Evolutionary conservation across 2,113 vertebrate species (phyloP).

Genomic region (Carettochelys insculpta): DNA sequence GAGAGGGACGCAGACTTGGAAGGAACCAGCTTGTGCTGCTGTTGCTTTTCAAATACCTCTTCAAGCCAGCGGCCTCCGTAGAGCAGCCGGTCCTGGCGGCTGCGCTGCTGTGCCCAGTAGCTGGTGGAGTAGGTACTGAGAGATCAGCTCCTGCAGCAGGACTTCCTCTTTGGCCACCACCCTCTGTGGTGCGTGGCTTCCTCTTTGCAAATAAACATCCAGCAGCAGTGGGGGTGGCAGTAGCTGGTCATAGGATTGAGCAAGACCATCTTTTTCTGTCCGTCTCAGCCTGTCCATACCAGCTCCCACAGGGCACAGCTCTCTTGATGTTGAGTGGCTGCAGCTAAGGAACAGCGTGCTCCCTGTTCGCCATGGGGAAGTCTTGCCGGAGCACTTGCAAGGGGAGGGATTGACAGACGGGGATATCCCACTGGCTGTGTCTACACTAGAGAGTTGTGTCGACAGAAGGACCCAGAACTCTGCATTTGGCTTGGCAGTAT

Average conservation of each 20-base stretch:
- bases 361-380: background rate
- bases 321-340: background rate
- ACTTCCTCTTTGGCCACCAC: slow-evolving; percentile 10
- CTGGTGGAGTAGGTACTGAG: background rate
- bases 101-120: slow-evolving; percentile 6
- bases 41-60: background rate
- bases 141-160: background rate
- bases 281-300: background rate
- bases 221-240: background rate
- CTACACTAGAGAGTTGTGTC: too few species aligned
- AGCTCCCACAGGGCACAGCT: background rate
- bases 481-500: too few species aligned
- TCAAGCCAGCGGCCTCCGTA: background rate
- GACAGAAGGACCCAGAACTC: too few species aligned
- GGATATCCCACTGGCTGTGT: too few species aligned
- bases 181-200: background rate
- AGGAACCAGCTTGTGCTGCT: background rate
- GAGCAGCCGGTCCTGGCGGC: background rate
- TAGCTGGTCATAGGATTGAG: background rate
- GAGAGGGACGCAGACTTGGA: slow-evolving; percentile 3
- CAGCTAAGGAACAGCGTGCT: background rate
- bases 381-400: background rate
- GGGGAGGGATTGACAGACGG: background rate
- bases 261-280: background rate
- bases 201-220: background rate